phyloP scores from a whole-genome alignment of 2,888 invertebrate species.

The Cantharis rustica region DNA sequence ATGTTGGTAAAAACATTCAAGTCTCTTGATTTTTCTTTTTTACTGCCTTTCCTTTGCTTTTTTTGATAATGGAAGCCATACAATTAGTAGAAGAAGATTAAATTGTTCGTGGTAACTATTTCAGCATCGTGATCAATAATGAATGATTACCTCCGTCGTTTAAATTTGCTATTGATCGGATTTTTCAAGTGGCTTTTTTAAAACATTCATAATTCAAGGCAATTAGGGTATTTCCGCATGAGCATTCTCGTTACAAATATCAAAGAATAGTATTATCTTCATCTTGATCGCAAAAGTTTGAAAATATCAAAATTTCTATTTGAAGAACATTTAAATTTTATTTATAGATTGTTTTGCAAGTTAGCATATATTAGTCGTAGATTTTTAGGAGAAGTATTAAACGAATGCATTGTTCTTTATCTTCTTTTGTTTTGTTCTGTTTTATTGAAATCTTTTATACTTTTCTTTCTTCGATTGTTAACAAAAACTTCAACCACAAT shows the following conservation, averaged over 20 bases:
- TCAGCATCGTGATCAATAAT: neutral
- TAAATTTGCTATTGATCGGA: neutral
- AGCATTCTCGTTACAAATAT: neutral
- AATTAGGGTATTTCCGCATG: neutral
- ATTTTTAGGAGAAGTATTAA: neutral
- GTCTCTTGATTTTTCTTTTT: neutral
- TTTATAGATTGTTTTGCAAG: neutral
- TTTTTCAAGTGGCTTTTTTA: neutral
- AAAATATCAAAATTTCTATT: neutral
- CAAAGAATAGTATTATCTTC: neutral
- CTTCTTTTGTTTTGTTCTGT: neutral
- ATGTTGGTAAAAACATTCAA: neutral
- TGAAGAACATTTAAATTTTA: neutral
- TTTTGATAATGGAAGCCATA: neutral
- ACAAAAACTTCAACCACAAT: slow-evolving; percentile 19
- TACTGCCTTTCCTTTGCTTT: neutral
- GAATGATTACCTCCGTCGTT: neutral
- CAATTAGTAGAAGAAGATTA: neutral
- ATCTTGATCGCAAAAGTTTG: neutral
- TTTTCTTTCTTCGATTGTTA: slow-evolving; percentile 1
- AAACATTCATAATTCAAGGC: neutral
- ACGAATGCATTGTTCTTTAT: neutral
- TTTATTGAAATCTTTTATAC: neutral
- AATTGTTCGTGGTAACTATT: neutral
- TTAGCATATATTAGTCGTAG: neutral